Conservation (phyloP, 2,113 vertebrate genomes). For the Manacus vitellinus region DNA sequence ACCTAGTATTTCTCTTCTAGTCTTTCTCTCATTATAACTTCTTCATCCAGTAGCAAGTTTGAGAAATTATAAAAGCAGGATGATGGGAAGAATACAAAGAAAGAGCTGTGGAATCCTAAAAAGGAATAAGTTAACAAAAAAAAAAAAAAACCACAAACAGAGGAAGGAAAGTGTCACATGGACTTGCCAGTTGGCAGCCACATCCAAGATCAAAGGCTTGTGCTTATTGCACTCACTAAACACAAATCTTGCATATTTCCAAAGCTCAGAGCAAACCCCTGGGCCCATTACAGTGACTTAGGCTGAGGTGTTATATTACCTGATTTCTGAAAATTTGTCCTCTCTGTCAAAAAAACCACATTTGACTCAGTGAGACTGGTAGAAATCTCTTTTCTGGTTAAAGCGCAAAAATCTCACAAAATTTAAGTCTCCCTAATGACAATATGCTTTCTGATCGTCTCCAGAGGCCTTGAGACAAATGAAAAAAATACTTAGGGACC, state of each 20-base stretch:
- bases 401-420: neutral
- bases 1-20: neutral
- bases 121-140: neutral
- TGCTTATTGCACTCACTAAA: neutral
- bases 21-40: neutral
- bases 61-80: neutral
- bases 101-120: neutral
- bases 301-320: neutral
- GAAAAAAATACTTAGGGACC: neutral
- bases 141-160: accelerated
- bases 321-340: neutral
- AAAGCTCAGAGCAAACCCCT: neutral
- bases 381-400: neutral
- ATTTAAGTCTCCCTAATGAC: neutral
- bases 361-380: neutral
- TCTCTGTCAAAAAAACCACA: neutral
- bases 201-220: neutral
- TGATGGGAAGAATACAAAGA: neutral
- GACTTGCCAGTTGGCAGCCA: neutral
- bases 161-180: neutral
- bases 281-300: neutral
- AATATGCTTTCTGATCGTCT: neutral
- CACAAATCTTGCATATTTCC: neutral
- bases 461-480: neutral
- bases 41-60: neutral